Conservation (phyloP, 2,113 vertebrate species). For the Plotosus lineatus region DNA sequence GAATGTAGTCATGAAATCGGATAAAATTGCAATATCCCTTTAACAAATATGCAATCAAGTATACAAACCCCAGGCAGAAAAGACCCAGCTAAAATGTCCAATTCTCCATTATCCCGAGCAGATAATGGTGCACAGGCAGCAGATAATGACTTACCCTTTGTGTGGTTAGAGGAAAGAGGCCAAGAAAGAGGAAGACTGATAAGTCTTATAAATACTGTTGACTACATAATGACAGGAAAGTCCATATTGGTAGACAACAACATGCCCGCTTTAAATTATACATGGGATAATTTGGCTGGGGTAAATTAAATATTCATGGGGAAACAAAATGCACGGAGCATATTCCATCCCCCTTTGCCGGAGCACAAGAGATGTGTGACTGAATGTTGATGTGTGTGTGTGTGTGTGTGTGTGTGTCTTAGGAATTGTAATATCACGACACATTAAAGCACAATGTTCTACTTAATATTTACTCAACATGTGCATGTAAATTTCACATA, state of each 20-base stretch:
- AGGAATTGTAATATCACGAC: not conserved
- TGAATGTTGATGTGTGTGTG: not conserved
- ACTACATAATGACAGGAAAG: conserved; percentile 56
- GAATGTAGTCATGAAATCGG: conserved; percentile 29
- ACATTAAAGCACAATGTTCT: not conserved
- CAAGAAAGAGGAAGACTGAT: conserved; percentile 50
- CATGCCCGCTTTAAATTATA: conserved; percentile 57
- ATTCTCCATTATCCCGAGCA: not conserved
- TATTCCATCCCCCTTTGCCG: conserved; percentile 24
- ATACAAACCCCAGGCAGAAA: conserved; percentile 27
- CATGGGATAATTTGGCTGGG: conserved; percentile 55
- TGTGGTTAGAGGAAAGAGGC: conserved; percentile 44
- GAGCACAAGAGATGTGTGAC: not conserved
- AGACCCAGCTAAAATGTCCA: conserved; percentile 16
- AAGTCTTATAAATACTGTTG: conserved; percentile 56
- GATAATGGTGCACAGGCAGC: conserved; percentile 44
- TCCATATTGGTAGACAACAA: conserved; percentile 57
- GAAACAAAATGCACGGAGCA: conserved; percentile 52
- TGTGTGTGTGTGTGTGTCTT: conserved; percentile 1
- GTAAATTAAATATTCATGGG: conserved; percentile 58
- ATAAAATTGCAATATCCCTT: conserved; percentile 16
- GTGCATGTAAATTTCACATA: not conserved
- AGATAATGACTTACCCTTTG: conserved; percentile 47
- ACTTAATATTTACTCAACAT: not conserved
- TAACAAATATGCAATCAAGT: conserved; percentile 32